Conservation (phyloP, 2,113 vertebrate genomes). For the Numida meleagris region DNA sequence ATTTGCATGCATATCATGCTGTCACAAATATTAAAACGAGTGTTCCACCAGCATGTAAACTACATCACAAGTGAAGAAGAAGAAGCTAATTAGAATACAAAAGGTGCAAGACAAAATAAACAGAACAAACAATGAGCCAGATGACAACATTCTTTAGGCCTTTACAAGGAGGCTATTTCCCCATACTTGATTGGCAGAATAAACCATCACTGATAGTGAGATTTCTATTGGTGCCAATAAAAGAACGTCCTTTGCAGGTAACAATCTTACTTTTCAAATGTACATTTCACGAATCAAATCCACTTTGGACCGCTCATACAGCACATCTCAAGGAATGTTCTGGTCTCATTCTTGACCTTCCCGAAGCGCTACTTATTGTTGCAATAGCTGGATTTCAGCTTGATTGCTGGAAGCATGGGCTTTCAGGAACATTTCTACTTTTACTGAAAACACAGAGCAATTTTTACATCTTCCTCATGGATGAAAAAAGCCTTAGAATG, state of each 20-base stretch:
- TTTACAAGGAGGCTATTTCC: background rate
- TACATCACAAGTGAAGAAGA: constrained; percentile 19
- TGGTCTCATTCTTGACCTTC: background rate
- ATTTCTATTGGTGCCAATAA: background rate
- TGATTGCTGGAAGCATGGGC: background rate
- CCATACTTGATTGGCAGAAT: background rate
- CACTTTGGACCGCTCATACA: background rate
- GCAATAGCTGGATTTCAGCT: background rate
- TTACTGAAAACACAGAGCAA: background rate
- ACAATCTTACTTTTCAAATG: background rate
- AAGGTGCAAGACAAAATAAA: constrained; percentile 36
- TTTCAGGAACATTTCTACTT: background rate
- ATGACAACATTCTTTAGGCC: background rate
- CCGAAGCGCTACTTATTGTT: background rate
- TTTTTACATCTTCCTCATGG: background rate
- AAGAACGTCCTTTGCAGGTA: background rate
- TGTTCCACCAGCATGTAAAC: constrained; percentile 3
- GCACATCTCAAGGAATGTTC: background rate
- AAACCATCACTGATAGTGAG: background rate
- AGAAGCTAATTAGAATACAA: constrained; percentile 52
- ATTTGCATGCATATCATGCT: constrained; percentile 17
- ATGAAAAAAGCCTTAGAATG: background rate
- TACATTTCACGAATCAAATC: background rate
- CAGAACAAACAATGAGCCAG: constrained; percentile 3
- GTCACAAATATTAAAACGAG: background rate